Base-by-base conservation (phyloP, 2,113 vertebrate species). In the Hyperopisus bebe region DNA sequence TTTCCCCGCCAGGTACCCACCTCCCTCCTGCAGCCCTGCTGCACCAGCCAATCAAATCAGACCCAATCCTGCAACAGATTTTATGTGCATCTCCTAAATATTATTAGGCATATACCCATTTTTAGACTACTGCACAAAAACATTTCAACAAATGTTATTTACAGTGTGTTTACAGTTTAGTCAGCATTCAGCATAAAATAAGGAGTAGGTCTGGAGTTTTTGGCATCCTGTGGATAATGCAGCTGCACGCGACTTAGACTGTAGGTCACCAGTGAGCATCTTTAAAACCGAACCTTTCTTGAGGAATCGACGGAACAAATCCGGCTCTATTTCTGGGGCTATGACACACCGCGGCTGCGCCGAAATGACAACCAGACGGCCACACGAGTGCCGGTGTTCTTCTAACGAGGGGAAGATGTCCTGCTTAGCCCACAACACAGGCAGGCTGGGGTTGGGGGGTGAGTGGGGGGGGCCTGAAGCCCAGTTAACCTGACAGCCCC, bases 271-370 rank as follows among this genome's bases (percentile, higher is more conserved):
- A 88, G 93, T 93, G 94, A 94, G 95, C 94, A 95, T 95, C 95
- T 96, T 94, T 94, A 53, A 95, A 94, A 95, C 95, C 93, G 95
- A 94, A 93, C 92, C 86, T 91, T 50, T 91, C 91, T 90, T 90
- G 92, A 93, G 92, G 91, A 93, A 93, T 93, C 92, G 13, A 93
- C 93, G 94, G 95, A 95, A 94, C 95, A 95, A 94, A 95, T 94
- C 94, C 88, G 92, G 91, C 91, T 94, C 93, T 95, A 94, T 94
- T 95, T 94, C 93, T 93, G 94, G 91, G 92, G 91, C 92, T 91
- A 93, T 95, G 95, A 96, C 95, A 94, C 94, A 95, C 93, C 66
- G 91, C 91, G 94, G 94, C 94, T 94, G 94, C 92, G 90, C 91
- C 94, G 89, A 91, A 92, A 92, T 94, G 92, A 93, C 95, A 95